Percentiles rank a stretch among this genome's conserved stretches.
These are phyloP conservation scores for Charina bottae DNA, from an alignment of 2,113 vertebrate species.

Conservation along the genomic window DNA sequence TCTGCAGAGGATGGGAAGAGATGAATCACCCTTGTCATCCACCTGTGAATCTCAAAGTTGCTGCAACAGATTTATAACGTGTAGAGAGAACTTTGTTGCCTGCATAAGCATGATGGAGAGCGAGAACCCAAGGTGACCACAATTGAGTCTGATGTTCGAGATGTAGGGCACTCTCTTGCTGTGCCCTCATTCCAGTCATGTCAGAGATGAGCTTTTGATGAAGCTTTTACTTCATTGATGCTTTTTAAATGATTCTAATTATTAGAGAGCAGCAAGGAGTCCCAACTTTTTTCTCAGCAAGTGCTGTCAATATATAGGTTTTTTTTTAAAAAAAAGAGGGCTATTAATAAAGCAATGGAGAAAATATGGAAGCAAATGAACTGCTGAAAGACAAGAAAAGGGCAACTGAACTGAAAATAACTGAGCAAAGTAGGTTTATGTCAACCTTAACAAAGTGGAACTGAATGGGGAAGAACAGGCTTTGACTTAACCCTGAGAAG, in stretches of 20 bases:
- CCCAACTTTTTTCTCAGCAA: not conserved
- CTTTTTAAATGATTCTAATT: constrained; percentile 29
- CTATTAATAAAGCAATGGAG: not conserved
- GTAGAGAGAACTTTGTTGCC: not conserved
- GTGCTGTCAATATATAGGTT: not conserved
- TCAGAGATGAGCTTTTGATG: constrained; percentile 28
- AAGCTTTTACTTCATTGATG: constrained; percentile 34
- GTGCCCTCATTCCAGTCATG: not conserved
- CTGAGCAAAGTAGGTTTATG: not conserved
- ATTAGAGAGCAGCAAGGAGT: constrained; percentile 31
- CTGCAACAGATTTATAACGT: constrained; percentile 15
- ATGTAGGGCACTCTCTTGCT: constrained; percentile 14
- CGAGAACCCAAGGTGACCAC: not conserved
- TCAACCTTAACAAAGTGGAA: not conserved
- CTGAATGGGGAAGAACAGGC: no score
- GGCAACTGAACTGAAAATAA: not conserved
- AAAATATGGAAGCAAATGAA: not conserved
- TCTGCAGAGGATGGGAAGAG: constrained; percentile 12
- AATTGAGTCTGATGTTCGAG: not conserved
- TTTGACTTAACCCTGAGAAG: no score
- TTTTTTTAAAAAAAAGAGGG: not conserved
- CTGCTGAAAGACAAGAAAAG: not conserved
- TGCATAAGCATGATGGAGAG: constrained; percentile 1
- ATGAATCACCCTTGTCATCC: constrained; percentile 27
- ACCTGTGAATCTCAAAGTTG: constrained; percentile 34